Conservation (phyloP, 2,888 invertebrate species). For the Eubasilissa splendida region DNA sequence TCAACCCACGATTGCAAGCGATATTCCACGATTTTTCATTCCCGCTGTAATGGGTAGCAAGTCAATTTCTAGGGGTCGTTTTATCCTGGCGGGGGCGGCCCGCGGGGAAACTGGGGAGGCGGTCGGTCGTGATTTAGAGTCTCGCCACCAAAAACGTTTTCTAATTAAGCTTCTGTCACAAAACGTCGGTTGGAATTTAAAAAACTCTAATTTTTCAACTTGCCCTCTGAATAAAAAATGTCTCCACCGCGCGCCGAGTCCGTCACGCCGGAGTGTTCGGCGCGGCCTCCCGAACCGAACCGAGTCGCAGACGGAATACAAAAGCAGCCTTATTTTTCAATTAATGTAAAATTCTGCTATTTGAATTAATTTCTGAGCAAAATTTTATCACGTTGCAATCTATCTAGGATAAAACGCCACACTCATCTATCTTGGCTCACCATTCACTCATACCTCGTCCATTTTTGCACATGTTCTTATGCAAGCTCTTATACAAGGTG, state of each 20-base stretch:
- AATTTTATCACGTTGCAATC: no score
- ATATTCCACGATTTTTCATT: conserved; percentile 6
- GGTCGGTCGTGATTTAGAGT: conserved; percentile 64
- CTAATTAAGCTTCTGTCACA: conserved; percentile 71
- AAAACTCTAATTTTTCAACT: conserved; percentile 64
- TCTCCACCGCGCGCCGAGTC: background rate
- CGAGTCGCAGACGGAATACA: background rate
- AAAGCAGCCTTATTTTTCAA: no score
- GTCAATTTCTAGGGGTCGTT: conserved; percentile 18
- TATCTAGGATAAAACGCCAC: no score
- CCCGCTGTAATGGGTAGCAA: background rate
- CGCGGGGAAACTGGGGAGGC: conserved; percentile 54
- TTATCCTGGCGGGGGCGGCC: background rate
- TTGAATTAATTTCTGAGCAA: no score
- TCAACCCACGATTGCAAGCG: background rate
- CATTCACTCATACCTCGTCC: no score
- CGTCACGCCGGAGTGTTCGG: background rate
- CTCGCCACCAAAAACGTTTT: conserved; percentile 65
- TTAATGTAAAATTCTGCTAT: no score
- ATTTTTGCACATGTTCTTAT: no score
- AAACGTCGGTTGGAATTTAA: conserved; percentile 68
- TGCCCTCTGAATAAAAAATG: conserved; percentile 46
- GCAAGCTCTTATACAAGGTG: no score
- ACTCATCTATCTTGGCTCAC: no score
- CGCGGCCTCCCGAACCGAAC: background rate